A percentile compares a stretch with the other conserved stretches of the same genome.
These are phyloP conservation scores for Nemurella pictetii DNA, from an alignment of 2,888 invertebrate species.

Conservation along the genomic window DNA sequence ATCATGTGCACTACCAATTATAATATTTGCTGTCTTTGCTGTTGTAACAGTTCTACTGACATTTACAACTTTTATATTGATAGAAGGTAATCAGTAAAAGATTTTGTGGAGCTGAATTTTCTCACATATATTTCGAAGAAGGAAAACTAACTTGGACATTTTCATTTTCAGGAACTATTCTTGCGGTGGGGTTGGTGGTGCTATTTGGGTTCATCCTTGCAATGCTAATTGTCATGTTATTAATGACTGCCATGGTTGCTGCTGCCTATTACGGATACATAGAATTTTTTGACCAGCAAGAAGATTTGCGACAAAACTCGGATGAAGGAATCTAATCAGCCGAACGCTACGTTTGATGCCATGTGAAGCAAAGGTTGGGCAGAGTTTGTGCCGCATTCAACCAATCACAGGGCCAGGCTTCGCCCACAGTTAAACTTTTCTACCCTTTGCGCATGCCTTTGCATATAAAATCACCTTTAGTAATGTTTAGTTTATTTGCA, in stretches of 20 bases:
- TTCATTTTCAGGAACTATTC: conserved; percentile 40
- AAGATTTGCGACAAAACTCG: neutral
- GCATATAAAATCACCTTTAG: no score
- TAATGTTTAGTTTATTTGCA: no score
- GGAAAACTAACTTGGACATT: no score
- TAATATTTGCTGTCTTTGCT: conserved; percentile 40
- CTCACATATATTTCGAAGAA: no score
- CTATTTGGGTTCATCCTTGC: conserved; percentile 40
- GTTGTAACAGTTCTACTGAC: conserved; percentile 38
- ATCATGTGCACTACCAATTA: conserved; percentile 40
- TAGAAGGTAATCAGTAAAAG: conserved; percentile 38
- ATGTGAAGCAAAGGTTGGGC: no score
- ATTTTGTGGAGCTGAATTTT: neutral
- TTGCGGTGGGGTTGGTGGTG: conserved; percentile 40
- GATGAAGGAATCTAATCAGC: no score
- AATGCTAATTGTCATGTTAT: conserved; percentile 38
- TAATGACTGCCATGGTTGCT: conserved; percentile 34
- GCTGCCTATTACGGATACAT: conserved; percentile 36
- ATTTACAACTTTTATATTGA: conserved; percentile 39
- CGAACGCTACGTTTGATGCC: no score
- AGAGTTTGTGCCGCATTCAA: no score
- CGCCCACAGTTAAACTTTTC: no score
- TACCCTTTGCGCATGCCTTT: no score
- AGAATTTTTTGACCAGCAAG: conserved; percentile 29
- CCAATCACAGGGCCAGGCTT: no score